phyloP scores from a whole-genome alignment of 2,888 invertebrate species.

The Dysmachus trigonus region DNA sequence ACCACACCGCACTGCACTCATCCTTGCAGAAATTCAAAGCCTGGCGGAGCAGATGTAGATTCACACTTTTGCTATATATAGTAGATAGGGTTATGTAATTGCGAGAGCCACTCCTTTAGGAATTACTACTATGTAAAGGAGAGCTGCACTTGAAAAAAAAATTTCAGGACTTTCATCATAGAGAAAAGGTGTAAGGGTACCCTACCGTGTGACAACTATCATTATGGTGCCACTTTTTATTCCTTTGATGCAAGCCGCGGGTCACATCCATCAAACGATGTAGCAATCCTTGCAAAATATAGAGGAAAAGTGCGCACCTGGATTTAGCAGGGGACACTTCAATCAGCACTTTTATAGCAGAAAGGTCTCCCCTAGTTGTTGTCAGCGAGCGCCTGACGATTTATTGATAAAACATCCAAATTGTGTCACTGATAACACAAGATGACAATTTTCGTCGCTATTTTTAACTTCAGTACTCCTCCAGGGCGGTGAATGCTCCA shows the following conservation, averaged over 20 bases:
- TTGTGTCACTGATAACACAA: slow-evolving; percentile 11
- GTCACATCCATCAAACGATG: background rate
- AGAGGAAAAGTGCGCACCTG: background rate
- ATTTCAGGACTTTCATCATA: background rate
- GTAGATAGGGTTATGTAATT: background rate
- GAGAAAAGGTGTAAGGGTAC: background rate
- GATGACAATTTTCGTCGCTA: background rate
- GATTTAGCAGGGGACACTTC: background rate
- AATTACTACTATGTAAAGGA: background rate
- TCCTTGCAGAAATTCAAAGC: background rate
- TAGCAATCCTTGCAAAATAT: background rate
- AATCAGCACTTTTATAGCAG: background rate
- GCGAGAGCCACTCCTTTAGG: background rate
- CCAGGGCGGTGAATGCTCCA: background rate
- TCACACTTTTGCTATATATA: background rate
- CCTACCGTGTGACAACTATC: background rate
- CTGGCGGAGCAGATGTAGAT: background rate
- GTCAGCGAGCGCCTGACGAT: background rate
- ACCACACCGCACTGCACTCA: background rate
- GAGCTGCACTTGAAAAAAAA: background rate
- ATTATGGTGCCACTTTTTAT: background rate
- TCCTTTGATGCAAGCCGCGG: background rate
- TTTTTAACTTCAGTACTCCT: background rate
- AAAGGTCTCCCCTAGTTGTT: background rate
- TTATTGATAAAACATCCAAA: slow-evolving; percentile 20